Base-by-base conservation (phyloP, 2,888 invertebrate species). In the Hypomecis atomaria region DNA sequence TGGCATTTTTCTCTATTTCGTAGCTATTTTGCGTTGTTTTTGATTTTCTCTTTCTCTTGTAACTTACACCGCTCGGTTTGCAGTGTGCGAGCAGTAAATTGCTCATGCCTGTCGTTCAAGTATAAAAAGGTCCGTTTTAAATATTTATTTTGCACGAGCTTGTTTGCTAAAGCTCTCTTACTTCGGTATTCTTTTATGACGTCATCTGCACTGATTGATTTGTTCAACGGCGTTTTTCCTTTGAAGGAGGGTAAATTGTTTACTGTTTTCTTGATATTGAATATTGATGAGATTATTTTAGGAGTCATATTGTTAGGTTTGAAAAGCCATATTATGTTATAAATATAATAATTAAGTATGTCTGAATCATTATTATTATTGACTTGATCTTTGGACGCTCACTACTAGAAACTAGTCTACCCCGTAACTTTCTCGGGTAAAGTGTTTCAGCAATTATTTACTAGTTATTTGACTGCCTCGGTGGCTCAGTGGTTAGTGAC, bases 51-150 rank as follows among this genome's bases (percentile, higher is more conserved):
- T 49, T 37, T 9, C 44, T 42, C 55, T 55, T 62, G 38, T 67
- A 4, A 62, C 70, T 61, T 54, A 53, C 38, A 43, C 74, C 78
- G 71, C 49, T 65, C 66, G 65, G 62, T 65, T 69, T 70, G 59
- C 50, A 67, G 70, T 71, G 65, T 72, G 73, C 71, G 67, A 73
- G 74, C 75, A 77, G 78, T 83, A 85, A 86, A 87, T 86, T 84
- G 85, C 79, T 73, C 76, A 79, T 78, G 79, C 81, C 78, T 82
- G 86, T 86, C 84, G 79, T 76, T 85, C 81, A 82, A 80, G 81
- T 78, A 78, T 79, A 82, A 82, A 85, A 86, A 79, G 77, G 73
- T 67, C 63, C 64, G 54, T 78, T 81, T 79, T 78, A 78, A 66
- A 65, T 65, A 45, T 58, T 69, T 71, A 62, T 69, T 69, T 64